Evolutionary conservation across 2,888 invertebrate species (phyloP), one percentile per base, ranked within the genome.

Genomic region (Zygogramma bicolorata): DNA sequence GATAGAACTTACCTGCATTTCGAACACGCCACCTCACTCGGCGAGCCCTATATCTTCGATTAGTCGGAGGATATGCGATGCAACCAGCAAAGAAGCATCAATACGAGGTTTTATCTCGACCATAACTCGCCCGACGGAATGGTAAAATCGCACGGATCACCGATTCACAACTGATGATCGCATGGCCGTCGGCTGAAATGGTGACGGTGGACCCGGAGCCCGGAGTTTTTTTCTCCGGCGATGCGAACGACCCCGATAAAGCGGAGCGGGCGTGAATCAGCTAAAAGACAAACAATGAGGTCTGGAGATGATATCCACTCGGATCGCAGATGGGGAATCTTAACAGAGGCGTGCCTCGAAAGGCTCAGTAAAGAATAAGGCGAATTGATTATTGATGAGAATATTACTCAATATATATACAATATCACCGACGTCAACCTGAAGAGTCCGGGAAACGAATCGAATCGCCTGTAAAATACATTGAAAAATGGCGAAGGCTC

Each of bases 221-320:
- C 46, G 8, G 27, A 53, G 1, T 53, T 53, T 53, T 53, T 62
- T 68, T 68, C 15, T 61, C 42, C 20, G 6, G 57, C 57, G 57
- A 69, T 58, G 68, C 68, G 68, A 69, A 69, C 68, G 63, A 69
- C 68, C 68, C 53, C 2, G 20, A 63, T 57, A 57, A 69, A 69
- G 38, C 63, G 42, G 63, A 69, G 63, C 58, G 42, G 42, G 63
- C 63, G 68, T 63, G 68, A 69, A 53, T 53, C 53, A 53, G 53
- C 53, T 53, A 53, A 53, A 53, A 53, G 53, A 53, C 53, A 53
- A 53, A 53, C 27, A 53, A 53, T 25, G 53, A 53, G n/a, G 53
- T 53, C 27, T 53, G 27, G 53, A 27, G 53, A 53, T 25, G 53
- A 53, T 53, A 53, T 53, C 53, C 53, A 27, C 25, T 13, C 53